Evolutionary conservation across 2,888 invertebrate genomes (phyloP).

Genomic region (Spatulosminthurus flaviceps): DNA sequence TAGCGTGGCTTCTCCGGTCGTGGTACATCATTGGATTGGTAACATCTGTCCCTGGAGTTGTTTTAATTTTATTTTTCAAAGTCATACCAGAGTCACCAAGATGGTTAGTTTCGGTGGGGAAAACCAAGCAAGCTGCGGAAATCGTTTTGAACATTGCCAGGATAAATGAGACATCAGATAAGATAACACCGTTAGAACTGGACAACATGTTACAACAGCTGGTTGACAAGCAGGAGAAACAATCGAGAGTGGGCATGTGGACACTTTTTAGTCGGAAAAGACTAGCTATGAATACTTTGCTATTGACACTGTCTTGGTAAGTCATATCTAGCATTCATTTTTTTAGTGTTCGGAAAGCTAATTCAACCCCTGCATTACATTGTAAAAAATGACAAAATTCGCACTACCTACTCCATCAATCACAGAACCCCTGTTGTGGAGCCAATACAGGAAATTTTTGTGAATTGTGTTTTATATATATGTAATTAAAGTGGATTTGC

Average conservation of each 20-base stretch:
- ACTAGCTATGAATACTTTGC: slow-evolving; percentile 54
- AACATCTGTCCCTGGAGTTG: slow-evolving; percentile 59
- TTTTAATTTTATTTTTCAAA: neutral
- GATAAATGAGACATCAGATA: slow-evolving; percentile 46
- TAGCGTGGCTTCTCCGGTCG: slow-evolving; percentile 63
- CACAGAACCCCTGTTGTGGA: no score
- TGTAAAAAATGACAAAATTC: no score
- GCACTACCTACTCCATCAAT: no score
- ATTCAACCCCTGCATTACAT: no score
- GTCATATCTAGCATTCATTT: no score
- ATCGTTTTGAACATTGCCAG: slow-evolving; percentile 55
- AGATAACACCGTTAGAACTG: neutral
- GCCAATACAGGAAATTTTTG: no score
- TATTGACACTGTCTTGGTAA: slow-evolving; percentile 48
- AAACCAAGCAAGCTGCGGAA: slow-evolving; percentile 52
- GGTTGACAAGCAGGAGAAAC: neutral
- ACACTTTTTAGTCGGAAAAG: slow-evolving; percentile 48
- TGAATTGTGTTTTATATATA: no score
- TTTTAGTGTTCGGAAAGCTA: no score
- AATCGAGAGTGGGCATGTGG: slow-evolving; percentile 37
- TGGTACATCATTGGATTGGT: slow-evolving; percentile 65
- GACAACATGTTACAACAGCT: neutral
- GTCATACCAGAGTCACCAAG: slow-evolving; percentile 60
- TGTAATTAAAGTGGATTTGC: no score
- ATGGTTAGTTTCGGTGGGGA: slow-evolving; percentile 63